Evolutionary conservation across 2,113 vertebrate species (phyloP), one percentile per base, ranked within the genome.

Genomic region (Chloropsis hardwickii): DNA sequence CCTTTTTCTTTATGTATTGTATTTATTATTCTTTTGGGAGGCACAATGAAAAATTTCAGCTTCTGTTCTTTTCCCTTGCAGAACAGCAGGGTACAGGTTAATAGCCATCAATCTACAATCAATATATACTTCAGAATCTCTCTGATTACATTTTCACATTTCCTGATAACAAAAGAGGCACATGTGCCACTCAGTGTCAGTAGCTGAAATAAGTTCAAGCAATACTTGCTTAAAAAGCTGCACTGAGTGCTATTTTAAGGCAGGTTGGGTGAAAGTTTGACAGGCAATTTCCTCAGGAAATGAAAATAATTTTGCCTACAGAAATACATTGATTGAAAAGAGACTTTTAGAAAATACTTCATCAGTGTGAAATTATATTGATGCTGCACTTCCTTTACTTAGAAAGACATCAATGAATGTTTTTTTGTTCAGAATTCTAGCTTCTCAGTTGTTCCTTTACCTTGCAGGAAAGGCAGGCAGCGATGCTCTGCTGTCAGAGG

Each of bases 171-270:
- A 86, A 64, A 70, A 79, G 77, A 86, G 82, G 74, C 53, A 86
- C 65, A 12, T 10, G 40, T 47, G 25, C 40, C 80, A 83, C 78
- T 33, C 50, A 74, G 64, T 42, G 78, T 57, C 47, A 76, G 28
- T 15, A 61, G 42, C 65, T 71, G 56, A 78, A 91, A 12, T 10
- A 82, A 64, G 24, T 45, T 79, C 31, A 51, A 81, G 58, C 48
- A 88, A 66, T 7, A 77, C 29, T 58, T 70, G 81, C 83, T 91
- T 62, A 54, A 71, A 88, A 86, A 77, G 61, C 87, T 90, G 22
- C 48, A 73, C 48, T 81, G 71, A 80, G 57, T 72, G 58, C 33
- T 57, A 57, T 62, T 86, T 82, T 97, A 98, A 98, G 97, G 97
- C 96, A 95, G 54, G 56, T 74, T 70, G 60, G 90, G 96, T 88